phyloP scores from a whole-genome alignment of 2,113 vertebrate species.

The Oenanthe oenanthe region DNA sequence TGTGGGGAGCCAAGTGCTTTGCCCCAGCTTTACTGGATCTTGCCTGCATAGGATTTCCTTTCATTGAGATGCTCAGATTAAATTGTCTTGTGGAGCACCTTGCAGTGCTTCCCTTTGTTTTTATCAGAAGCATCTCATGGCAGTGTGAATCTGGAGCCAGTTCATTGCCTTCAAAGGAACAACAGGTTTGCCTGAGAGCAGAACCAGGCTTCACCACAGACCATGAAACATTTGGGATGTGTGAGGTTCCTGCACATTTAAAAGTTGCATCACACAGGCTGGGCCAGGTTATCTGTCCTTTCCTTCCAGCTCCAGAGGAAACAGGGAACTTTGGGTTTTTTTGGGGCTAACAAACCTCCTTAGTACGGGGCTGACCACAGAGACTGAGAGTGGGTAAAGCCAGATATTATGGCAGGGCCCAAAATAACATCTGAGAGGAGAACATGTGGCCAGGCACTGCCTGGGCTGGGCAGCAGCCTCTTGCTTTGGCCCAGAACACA shows the following conservation, averaged over 20 bases:
- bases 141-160: not conserved
- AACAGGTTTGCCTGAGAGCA: not conserved
- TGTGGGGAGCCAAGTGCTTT: not conserved
- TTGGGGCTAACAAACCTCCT: not conserved
- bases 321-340: not conserved
- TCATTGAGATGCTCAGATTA: not conserved
- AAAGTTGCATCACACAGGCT: not conserved
- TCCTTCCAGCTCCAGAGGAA: not conserved
- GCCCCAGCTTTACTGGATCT: not conserved
- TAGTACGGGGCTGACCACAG: not conserved
- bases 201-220: not conserved
- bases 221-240: accelerated
- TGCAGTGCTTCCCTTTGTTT: not conserved
- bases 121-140: not conserved
- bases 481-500: not conserved
- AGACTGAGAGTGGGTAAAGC: not conserved
- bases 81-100: not conserved
- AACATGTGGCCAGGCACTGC: not conserved
- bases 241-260: not conserved
- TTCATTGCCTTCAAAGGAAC: not conserved
- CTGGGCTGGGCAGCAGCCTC: not conserved
- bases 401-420: not conserved
- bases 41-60: not conserved
- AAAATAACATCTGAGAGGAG: slow-evolving; percentile 12
- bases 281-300: not conserved